A percentile compares a stretch with the other conserved stretches of the same genome.
These are phyloP conservation scores for Diorhabda elongata DNA, from an alignment of 1,140 invertebrate species.

Conservation along the genomic window DNA sequence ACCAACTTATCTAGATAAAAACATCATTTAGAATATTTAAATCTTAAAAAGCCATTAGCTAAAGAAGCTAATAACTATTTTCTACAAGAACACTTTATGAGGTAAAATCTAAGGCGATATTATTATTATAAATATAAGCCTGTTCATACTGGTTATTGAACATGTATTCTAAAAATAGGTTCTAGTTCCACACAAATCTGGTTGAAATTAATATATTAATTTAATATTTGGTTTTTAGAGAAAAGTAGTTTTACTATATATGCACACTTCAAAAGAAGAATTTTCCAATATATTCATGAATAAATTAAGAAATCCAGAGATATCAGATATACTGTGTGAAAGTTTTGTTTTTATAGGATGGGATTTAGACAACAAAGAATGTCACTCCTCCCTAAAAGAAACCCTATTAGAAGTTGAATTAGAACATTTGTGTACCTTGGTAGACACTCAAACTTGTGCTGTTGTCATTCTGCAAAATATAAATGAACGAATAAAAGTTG, in stretches of 20 bases:
- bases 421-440: not conserved
- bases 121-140: too few species aligned
- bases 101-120: too few species aligned
- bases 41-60: too few species aligned
- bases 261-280: not conserved
- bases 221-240: not conserved
- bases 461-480: not conserved
- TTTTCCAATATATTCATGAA: not conserved
- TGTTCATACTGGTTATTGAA: too few species aligned
- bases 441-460: not conserved
- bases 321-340: not conserved
- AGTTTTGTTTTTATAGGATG: not conserved
- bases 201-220: too few species aligned
- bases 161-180: too few species aligned
- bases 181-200: too few species aligned
- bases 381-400: not conserved
- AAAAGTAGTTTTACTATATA: not conserved
- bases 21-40: too few species aligned
- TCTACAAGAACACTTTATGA: too few species aligned
- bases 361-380: not conserved
- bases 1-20: too few species aligned
- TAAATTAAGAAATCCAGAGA: not conserved
- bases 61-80: too few species aligned
- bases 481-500: not conserved
- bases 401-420: not conserved